These are phyloP conservation scores for Tympanoctomys barrerae DNA, from an alignment of 2,797 vertebrate genomes.

Conservation along the genomic window DNA sequence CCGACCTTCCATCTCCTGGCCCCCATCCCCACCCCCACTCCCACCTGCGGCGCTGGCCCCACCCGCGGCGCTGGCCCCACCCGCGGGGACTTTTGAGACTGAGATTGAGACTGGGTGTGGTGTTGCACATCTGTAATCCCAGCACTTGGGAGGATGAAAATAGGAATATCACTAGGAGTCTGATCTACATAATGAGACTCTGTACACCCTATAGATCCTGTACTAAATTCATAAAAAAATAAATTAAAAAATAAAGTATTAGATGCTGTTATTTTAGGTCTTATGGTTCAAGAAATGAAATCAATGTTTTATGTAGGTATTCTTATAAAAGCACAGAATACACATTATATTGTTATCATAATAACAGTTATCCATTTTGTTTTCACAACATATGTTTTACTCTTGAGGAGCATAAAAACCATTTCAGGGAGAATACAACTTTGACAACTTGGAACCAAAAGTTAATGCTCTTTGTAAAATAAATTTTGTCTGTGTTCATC, in stretches of 20 bases:
- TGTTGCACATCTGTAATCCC: no score
- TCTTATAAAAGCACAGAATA: conserved; percentile 25
- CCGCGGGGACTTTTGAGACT: no score
- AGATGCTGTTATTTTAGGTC: not conserved
- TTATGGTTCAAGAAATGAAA: not conserved
- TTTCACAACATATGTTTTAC: not conserved
- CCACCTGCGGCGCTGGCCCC: no score
- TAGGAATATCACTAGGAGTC: no score
- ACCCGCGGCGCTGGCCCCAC: no score
- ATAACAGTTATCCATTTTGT: not conserved
- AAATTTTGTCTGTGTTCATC: not conserved
- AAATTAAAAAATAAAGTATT: accelerated
- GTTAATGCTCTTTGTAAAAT: conserved; percentile 1
- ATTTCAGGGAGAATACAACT: not conserved
- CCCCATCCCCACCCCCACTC: no score
- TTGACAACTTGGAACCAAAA: not conserved
- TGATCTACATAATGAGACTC: no score
- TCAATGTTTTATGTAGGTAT: not conserved
- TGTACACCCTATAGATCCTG: no score
- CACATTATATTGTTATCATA: not conserved
- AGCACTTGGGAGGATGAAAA: no score
- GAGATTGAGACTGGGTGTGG: no score
- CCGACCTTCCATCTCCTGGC: no score
- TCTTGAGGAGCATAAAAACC: not conserved
- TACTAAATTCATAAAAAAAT: no score